Percentiles rank a stretch among this genome's conserved stretches.
phyloP scores from a whole-genome alignment of 2,888 invertebrate genomes.

The Thera britannica region DNA sequence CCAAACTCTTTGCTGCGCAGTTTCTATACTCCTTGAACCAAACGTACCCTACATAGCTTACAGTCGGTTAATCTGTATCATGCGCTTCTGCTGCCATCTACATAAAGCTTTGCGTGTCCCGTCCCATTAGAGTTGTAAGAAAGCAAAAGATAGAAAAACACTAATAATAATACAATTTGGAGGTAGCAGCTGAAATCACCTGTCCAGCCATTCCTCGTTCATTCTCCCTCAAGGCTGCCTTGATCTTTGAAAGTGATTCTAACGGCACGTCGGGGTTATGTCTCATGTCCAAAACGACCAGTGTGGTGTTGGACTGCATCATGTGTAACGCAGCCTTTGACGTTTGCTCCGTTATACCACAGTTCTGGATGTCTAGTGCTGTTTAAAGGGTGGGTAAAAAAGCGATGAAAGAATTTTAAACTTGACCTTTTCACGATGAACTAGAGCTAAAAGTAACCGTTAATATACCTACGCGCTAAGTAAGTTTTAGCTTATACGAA shows the following conservation, averaged over 20 bases:
- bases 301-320: slow-evolving; percentile 86
- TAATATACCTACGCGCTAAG: no score
- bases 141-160: no score
- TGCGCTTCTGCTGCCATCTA: no score
- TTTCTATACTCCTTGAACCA: no score
- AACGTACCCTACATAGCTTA: no score
- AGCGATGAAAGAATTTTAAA: background rate
- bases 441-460: no score
- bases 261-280: slow-evolving; percentile 83
- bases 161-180: no score
- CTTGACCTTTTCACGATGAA: background rate
- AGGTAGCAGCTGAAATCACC: slow-evolving; percentile 42
- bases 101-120: no score
- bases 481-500: no score
- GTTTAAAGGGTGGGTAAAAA: slow-evolving; percentile 9
- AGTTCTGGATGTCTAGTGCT: slow-evolving; percentile 90
- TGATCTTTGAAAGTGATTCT: slow-evolving; percentile 75
- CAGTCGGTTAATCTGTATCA: no score
- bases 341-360: slow-evolving; percentile 88
- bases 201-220: slow-evolving; percentile 78
- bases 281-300: slow-evolving; percentile 88
- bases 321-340: slow-evolving; percentile 84
- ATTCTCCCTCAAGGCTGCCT: slow-evolving; percentile 73
- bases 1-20: no score
- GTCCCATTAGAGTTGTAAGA: no score